These are phyloP conservation scores for Fragum whitleyi DNA, from an alignment of 2,888 invertebrate genomes.

Conservation along the genomic window DNA sequence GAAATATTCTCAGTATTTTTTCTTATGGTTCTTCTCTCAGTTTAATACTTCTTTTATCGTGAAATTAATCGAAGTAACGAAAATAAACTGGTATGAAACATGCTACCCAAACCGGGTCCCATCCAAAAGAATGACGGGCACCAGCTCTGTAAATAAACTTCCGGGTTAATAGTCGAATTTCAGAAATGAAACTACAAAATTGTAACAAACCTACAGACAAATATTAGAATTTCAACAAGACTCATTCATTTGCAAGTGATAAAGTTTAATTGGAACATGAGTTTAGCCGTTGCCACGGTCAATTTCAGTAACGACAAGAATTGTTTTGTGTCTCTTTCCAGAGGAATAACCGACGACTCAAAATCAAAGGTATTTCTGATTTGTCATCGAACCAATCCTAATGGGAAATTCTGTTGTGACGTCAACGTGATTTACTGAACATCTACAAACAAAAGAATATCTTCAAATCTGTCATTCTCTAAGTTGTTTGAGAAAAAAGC, in stretches of 20 bases:
- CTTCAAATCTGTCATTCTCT: too few species aligned
- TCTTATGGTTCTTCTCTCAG: too few species aligned
- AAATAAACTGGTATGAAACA: too few species aligned
- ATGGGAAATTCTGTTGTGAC: neutral
- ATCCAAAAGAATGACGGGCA: neutral
- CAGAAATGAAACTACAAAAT: conserved; percentile 8
- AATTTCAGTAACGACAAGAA: conserved; percentile 58
- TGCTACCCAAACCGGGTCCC: neutral
- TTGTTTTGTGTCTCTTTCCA: conserved; percentile 65
- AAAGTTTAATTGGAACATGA: conserved; percentile 46
- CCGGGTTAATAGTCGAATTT: neutral
- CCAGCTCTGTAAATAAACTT: neutral
- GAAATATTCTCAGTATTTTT: too few species aligned
- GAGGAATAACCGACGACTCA: conserved; percentile 27
- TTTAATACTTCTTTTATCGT: too few species aligned
- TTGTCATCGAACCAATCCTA: conserved; percentile 6
- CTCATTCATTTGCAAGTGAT: neutral
- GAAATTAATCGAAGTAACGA: too few species aligned
- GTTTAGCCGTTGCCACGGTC: conserved; percentile 56
- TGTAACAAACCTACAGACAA: neutral
- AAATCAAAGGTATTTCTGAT: conserved; percentile 3
- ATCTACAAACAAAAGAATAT: too few species aligned
- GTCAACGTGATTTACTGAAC: too few species aligned
- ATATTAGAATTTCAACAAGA: too few species aligned
- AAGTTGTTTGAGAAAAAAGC: too few species aligned